These are phyloP conservation scores for Rhopalosiphum nymphaeae DNA, from an alignment of 2,888 invertebrate genomes.

Conservation along the genomic window DNA sequence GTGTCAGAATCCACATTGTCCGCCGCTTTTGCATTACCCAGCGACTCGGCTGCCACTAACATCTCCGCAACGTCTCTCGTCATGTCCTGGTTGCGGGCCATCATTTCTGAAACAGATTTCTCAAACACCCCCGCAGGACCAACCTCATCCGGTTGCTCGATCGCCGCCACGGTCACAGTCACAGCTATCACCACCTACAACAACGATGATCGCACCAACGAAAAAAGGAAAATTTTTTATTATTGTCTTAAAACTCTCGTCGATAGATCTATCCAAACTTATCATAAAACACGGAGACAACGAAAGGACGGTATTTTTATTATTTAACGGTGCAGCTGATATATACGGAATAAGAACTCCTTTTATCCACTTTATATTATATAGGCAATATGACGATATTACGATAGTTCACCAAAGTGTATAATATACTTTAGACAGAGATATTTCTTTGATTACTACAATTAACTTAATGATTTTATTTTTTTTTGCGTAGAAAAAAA, in stretches of 20 bases:
- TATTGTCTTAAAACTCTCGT: background rate
- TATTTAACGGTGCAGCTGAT: background rate
- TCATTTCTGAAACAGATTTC: background rate
- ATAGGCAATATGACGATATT: background rate
- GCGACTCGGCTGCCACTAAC: slow-evolving; percentile 7
- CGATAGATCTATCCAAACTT: background rate
- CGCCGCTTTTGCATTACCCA: background rate
- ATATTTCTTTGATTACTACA: background rate
- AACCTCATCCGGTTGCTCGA: slow-evolving; percentile 8
- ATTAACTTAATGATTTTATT: background rate
- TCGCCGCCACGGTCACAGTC: background rate
- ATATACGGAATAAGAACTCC: background rate
- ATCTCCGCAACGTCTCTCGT: slow-evolving; percentile 23
- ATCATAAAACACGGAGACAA: background rate
- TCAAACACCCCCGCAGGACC: background rate
- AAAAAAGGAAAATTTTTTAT: background rate
- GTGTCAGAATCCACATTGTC: background rate
- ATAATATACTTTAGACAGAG: background rate
- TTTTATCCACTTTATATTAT: background rate
- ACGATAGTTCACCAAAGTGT: background rate
- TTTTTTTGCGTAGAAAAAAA: background rate
- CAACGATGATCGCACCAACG: background rate
- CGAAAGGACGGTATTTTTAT: background rate
- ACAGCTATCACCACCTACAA: background rate
- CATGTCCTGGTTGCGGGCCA: background rate